Evolutionary conservation across 2,888 invertebrate species (phyloP).

Genomic region (Aspidiotus rigidus): DNA sequence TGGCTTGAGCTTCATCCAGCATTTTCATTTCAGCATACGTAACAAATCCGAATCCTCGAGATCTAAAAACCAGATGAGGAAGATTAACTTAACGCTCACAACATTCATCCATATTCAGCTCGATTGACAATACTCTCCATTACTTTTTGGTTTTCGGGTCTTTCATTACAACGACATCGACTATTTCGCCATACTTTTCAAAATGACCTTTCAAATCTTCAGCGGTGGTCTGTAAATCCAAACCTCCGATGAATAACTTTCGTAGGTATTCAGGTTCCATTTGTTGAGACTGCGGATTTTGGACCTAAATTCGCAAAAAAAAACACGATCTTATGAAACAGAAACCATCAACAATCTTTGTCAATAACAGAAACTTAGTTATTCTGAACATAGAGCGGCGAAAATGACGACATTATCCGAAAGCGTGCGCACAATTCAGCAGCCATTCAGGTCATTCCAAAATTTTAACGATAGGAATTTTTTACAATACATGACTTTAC

Average conservation of each 20-base stretch:
- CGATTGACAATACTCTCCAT: neutral
- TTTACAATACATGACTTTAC: too few species aligned
- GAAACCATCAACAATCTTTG: too few species aligned
- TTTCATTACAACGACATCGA: slow-evolving; percentile 94
- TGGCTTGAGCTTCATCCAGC: slow-evolving; percentile 87
- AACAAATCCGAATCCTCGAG: slow-evolving; percentile 96
- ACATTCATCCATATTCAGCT: neutral
- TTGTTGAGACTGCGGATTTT: neutral
- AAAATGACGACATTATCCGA: too few species aligned
- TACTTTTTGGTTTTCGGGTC: slow-evolving; percentile 77
- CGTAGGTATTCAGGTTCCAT: slow-evolving; percentile 72
- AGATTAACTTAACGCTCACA: neutral
- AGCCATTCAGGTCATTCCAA: too few species aligned
- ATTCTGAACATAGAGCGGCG: too few species aligned
- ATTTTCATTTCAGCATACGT: slow-evolving; percentile 86
- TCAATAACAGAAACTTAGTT: too few species aligned
- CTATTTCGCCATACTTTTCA: slow-evolving; percentile 93
- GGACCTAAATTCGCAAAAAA: too few species aligned
- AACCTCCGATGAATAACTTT: slow-evolving; percentile 89
- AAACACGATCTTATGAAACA: too few species aligned
- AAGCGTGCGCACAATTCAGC: too few species aligned
- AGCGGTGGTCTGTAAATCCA: slow-evolving; percentile 91
- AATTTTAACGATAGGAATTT: too few species aligned
- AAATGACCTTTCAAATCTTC: slow-evolving; percentile 85
- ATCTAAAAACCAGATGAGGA: slow-evolving; percentile 46